phyloP scores from a whole-genome alignment of 2,113 vertebrate genomes.

The Procavia capensis region DNA sequence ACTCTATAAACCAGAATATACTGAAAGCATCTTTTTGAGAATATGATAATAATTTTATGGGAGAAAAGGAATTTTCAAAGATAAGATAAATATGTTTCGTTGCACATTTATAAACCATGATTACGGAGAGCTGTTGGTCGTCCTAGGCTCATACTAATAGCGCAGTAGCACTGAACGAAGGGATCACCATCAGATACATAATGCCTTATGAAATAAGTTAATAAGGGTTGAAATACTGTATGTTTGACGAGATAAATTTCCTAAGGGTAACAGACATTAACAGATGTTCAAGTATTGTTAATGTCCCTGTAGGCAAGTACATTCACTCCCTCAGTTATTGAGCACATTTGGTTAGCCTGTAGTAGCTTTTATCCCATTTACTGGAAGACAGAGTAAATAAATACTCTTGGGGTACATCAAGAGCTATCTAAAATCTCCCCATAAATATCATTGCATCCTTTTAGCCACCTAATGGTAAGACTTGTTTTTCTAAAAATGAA shows the following conservation, averaged over 20 bases:
- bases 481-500: slow-evolving; percentile 14
- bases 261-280: slow-evolving; percentile 73
- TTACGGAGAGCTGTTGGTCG: not conserved
- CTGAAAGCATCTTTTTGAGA: not conserved
- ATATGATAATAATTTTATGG: slow-evolving; percentile 7
- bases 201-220: slow-evolving; percentile 69
- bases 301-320: slow-evolving; percentile 35
- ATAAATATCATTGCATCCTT: not conserved
- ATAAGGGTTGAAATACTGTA: slow-evolving; percentile 58
- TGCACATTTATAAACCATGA: slow-evolving; percentile 10
- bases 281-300: slow-evolving; percentile 66
- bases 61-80: not conserved
- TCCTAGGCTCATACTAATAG: not conserved
- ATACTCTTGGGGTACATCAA: not conserved
- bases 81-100: slow-evolving; percentile 13
- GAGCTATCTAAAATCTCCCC: not conserved
- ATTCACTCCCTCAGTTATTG: slow-evolving; percentile 29
- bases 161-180: not conserved
- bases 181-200: slow-evolving; percentile 59
- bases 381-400: not conserved
- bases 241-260: slow-evolving; percentile 69
- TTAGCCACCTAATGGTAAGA: slow-evolving; percentile 15
- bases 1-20: not conserved
- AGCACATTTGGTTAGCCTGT: slow-evolving; percentile 26
- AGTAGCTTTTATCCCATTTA: slow-evolving; percentile 56